These are phyloP conservation scores for Tamias sibiricus DNA, from an alignment of 2,113 vertebrate species.

Conservation along the genomic window DNA sequence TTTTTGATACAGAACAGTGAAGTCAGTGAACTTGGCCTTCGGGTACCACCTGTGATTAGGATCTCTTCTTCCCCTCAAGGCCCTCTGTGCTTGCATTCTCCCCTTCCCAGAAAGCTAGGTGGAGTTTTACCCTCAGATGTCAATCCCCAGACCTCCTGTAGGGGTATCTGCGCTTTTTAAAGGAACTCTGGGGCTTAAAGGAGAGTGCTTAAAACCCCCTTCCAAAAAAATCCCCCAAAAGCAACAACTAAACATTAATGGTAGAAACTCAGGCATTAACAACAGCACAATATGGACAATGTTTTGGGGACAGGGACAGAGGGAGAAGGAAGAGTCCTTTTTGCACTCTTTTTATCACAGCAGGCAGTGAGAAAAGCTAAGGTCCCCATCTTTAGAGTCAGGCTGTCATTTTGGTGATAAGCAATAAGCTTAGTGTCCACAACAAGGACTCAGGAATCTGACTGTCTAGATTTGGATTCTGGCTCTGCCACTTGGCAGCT, in stretches of 20 bases:
- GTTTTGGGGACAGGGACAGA: fast-evolving
- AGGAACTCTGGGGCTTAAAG: not conserved
- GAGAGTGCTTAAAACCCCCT: not conserved
- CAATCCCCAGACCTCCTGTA: not conserved
- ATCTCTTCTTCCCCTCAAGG: not conserved
- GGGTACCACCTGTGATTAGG: not conserved
- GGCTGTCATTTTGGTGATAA: not conserved
- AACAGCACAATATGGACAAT: no score
- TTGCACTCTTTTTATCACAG: no score
- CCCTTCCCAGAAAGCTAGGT: not conserved
- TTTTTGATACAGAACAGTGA: not conserved
- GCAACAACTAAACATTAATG: not conserved
- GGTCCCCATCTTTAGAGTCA: not conserved
- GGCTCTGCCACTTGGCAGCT: not conserved
- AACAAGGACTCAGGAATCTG: not conserved
- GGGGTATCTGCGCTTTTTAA: not conserved
- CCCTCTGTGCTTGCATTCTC: not conserved
- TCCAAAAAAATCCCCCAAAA: not conserved
- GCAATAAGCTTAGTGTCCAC: not conserved
- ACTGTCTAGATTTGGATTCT: not conserved
- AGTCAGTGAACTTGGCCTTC: not conserved
- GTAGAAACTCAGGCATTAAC: not conserved
- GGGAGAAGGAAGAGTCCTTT: not conserved
- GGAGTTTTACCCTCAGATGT: not conserved
- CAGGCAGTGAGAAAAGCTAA: not conserved